phyloP scores from a whole-genome alignment of 2,888 invertebrate species.

The Hypselothyrea guttata region DNA sequence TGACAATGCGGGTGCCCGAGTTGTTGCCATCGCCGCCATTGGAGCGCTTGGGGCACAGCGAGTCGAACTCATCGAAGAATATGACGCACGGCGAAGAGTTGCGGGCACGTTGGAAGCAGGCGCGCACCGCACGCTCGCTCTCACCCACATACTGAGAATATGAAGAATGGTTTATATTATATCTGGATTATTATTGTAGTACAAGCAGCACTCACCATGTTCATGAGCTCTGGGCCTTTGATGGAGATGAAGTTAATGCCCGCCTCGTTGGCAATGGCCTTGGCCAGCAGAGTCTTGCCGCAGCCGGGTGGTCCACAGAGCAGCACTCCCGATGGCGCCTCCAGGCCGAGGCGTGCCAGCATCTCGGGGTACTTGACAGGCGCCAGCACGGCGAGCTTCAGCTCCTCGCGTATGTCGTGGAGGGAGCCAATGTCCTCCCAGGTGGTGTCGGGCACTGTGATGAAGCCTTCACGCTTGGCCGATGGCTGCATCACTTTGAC shows the following conservation, averaged over 20 bases:
- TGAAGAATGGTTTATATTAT: too few species aligned
- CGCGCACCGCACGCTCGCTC: slow-evolving; percentile 97
- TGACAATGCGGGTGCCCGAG: slow-evolving; percentile 93
- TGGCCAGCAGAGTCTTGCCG: slow-evolving; percentile 97
- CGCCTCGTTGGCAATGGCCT: slow-evolving; percentile 99
- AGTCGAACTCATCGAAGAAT: slow-evolving; percentile 99
- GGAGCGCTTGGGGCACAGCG: slow-evolving; percentile 94
- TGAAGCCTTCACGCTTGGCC: slow-evolving; percentile 97
- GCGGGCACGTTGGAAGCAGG: slow-evolving; percentile 95
- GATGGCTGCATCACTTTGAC: slow-evolving; percentile 94
- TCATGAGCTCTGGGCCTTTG: slow-evolving; percentile 98
- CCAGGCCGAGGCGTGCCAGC: slow-evolving; percentile 90
- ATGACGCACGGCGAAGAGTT: slow-evolving; percentile 99
- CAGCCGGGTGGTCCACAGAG: slow-evolving; percentile 98
- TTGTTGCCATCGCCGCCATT: slow-evolving; percentile 87
- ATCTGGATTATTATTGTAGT: too few species aligned
- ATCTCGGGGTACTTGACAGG: slow-evolving; percentile 94
- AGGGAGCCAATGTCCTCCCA: slow-evolving; percentile 99
- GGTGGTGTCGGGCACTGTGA: slow-evolving; percentile 97
- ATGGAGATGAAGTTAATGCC: slow-evolving; percentile 99
- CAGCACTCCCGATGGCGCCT: slow-evolving; percentile 93
- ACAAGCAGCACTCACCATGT: slow-evolving; percentile 90
- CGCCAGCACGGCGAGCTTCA: slow-evolving; percentile 95
- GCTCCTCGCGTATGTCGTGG: slow-evolving; percentile 91
- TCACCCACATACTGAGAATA: slow-evolving; percentile 96